Evolutionary conservation across 1,140 invertebrate genomes (phyloP).

Genomic region (Latrodectus geometricus): DNA sequence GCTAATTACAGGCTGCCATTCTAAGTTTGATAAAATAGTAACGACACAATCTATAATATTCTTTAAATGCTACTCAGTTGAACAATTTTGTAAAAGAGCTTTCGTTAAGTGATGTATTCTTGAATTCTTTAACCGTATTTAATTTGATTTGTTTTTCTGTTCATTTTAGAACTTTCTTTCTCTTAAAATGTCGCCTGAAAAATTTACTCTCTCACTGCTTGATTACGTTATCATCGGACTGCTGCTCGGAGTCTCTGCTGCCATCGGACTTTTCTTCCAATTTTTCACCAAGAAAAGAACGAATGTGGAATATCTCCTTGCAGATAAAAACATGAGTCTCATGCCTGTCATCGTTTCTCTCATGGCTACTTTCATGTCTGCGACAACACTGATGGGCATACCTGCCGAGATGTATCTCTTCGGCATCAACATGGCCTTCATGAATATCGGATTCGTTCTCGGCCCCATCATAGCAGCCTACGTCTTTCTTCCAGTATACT

Average conservation of each 20-base stretch:
- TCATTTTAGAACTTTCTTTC: too few relatives aligned
- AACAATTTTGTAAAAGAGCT: too few relatives aligned
- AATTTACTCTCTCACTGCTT: background rate
- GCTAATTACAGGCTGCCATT: too few relatives aligned
- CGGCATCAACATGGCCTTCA: constrained; percentile 66
- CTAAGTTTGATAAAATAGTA: too few relatives aligned
- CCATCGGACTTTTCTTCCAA: constrained; percentile 75
- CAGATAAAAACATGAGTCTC: constrained; percentile 83
- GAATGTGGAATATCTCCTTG: constrained; percentile 84
- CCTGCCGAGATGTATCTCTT: constrained; percentile 67
- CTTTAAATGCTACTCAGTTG: too few relatives aligned
- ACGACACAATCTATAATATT: too few relatives aligned
- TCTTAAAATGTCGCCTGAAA: background rate
- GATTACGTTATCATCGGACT: constrained; percentile 78
- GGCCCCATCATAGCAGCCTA: constrained; percentile 84
- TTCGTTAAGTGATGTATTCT: too few relatives aligned
- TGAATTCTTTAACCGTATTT: too few relatives aligned
- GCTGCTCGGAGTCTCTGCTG: constrained; percentile 69
- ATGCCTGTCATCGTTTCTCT: constrained; percentile 84
- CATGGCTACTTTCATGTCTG: constrained; percentile 75
- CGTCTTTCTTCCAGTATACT: constrained; percentile 90
- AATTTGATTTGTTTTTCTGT: too few relatives aligned
- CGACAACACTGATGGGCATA: constrained; percentile 70
- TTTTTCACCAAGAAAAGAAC: constrained; percentile 75
- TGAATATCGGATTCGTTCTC: constrained; percentile 66